Evolutionary conservation across 2,113 vertebrate species (phyloP), one percentile per base, ranked within the genome.

Genomic region (Macaca nemestrina): DNA sequence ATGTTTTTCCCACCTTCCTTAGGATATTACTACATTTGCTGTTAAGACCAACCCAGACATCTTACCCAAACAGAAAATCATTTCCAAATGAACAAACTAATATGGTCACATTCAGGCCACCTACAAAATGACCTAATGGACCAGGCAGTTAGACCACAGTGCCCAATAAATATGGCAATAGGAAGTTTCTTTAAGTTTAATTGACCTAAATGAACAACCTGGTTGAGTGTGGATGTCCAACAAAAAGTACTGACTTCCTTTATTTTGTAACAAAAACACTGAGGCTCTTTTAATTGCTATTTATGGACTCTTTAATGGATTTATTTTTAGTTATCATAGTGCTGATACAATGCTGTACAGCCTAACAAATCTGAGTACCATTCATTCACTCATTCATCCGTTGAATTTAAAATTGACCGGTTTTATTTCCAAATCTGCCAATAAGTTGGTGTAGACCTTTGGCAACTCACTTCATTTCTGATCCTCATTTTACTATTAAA

Each of bases 201-300:
- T 84, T 78, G 4, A 73, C 38, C 38, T 81, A 22, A 92, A 83
- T 79, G 30, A 97, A 91, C 17, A 89, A 68, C 7, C 14, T 92
- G 4, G 22, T 93, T 95, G 35, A 83, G 6, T 93, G 9, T 22
- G 38, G 20, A 48, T 80, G 6, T 80, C 50, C 84, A 23, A 86
- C 30, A 93, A 68, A 89, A 95, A 94, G 25, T 57, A 73, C 4
- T 79, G 48, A 80, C 6, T 90, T 87, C 43, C 6, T 84, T 93
- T 50, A 90, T 64, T 40, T 67, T 73, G 48, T 95, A 82, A 68
- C 48, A 87, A 93, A 78, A 93, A 18, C 94, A 75, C 50, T 55
- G 45, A 92, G 35, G 20, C 32, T 72, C 23, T 88, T 68, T 93
- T 55, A 64, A 92, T 17, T 88, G 84, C 30, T 64, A 84, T 40